Conservation (phyloP, 2,797 vertebrate genomes). For the Erethizon dorsatum region DNA sequence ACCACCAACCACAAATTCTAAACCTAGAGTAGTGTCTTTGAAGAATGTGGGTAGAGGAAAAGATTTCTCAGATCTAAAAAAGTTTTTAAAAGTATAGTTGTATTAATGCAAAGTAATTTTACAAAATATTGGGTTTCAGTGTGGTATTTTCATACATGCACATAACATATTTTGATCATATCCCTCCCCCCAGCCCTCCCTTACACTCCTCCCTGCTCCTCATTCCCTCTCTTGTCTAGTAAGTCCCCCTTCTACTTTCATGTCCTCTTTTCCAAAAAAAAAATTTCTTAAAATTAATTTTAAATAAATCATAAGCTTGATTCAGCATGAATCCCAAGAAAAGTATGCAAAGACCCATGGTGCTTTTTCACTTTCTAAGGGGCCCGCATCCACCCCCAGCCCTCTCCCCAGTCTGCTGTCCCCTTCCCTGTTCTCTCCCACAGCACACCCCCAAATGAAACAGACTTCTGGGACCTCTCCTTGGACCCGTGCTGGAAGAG, state of each 20-base stretch:
- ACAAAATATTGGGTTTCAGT: background rate
- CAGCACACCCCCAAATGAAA: background rate
- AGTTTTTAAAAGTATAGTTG: background rate
- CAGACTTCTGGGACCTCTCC: background rate
- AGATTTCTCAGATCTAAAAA: background rate
- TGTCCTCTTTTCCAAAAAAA: background rate
- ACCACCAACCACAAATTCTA: background rate
- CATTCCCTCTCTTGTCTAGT: background rate
- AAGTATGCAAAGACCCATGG: accelerated
- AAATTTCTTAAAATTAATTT: background rate
- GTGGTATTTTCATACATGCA: background rate
- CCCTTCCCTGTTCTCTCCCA: accelerated
- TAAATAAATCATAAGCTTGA: background rate
- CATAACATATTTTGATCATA: background rate
- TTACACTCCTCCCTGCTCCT: background rate
- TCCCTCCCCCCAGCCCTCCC: background rate
- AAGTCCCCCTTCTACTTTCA: background rate
- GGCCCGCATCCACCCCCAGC: too few species aligned
- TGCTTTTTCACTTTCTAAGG: background rate
- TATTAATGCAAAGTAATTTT: background rate
- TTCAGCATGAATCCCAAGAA: background rate
- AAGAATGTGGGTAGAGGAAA: background rate
- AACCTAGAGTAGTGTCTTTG: background rate
- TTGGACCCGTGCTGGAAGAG: background rate
- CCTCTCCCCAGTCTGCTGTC: accelerated